Conservation (phyloP, 2,797 vertebrate genomes). For the Pangasius krempfi region DNA sequence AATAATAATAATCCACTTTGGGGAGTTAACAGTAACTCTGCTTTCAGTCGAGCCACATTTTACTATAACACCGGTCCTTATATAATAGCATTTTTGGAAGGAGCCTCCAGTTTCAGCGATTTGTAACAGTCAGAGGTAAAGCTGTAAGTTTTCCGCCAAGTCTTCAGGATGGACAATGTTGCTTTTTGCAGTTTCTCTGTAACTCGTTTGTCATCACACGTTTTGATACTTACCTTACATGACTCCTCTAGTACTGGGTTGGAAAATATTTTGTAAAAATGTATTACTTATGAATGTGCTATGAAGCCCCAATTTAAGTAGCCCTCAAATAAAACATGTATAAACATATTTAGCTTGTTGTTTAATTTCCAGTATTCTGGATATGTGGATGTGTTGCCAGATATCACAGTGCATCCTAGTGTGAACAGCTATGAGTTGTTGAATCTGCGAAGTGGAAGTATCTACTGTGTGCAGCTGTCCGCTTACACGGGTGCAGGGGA, state of each 20-base stretch:
- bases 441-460: slow-evolving; percentile 65
- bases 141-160: not conserved
- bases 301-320: not conserved
- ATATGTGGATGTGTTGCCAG: slow-evolving; percentile 62
- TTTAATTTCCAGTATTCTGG: not conserved
- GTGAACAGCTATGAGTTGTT: slow-evolving; percentile 63
- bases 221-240: not conserved
- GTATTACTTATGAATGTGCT: not conserved
- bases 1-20: not conserved
- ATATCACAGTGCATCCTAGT: slow-evolving; percentile 67
- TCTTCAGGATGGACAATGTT: not conserved
- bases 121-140: not conserved
- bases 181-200: not conserved
- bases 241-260: not conserved
- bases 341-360: slow-evolving; percentile 1
- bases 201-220: not conserved
- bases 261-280: not conserved
- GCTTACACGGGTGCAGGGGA: slow-evolving; percentile 79
- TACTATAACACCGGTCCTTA: not conserved
- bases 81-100: not conserved
- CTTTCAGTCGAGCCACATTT: not conserved
- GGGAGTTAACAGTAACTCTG: not conserved
- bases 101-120: not conserved
- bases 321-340: no score
- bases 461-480: slow-evolving; percentile 75